Evolutionary conservation across 2,113 vertebrate species (phyloP).

Genomic region (Thermophis baileyi): DNA sequence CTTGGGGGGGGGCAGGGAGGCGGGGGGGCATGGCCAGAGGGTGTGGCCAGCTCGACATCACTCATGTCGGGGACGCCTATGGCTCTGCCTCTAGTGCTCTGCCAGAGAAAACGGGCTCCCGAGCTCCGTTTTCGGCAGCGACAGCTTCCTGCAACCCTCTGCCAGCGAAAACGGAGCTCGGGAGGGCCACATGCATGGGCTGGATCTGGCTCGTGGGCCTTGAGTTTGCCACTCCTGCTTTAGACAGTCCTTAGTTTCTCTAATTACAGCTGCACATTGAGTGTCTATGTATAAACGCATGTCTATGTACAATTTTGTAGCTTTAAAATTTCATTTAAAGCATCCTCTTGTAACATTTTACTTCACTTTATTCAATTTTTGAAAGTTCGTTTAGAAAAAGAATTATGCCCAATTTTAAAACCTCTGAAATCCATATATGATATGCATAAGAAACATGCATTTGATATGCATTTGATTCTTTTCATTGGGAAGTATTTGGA

Average conservation of each 20-base stretch:
- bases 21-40: no score
- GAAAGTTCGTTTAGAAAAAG: not conserved
- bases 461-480: not conserved
- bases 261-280: not conserved
- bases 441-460: not conserved
- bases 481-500: not conserved
- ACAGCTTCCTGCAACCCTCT: no score
- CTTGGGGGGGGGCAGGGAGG: fast-evolving
- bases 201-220: no score
- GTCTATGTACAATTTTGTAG: conserved; percentile 21
- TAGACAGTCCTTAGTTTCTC: not conserved
- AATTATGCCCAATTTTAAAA: not conserved
- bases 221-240: not conserved
- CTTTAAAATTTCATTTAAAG: conserved; percentile 9
- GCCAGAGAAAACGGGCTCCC: no score
- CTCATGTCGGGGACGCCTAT: no score
- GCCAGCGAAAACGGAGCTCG: no score
- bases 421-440: not conserved
- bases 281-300: not conserved
- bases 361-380: not conserved
- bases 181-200: no score
- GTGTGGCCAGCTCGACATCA: no score
- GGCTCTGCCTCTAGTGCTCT: no score
- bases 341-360: not conserved
- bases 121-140: no score